Conservation (phyloP, 2,888 invertebrate species). For the Adelognathus sp. region DNA sequence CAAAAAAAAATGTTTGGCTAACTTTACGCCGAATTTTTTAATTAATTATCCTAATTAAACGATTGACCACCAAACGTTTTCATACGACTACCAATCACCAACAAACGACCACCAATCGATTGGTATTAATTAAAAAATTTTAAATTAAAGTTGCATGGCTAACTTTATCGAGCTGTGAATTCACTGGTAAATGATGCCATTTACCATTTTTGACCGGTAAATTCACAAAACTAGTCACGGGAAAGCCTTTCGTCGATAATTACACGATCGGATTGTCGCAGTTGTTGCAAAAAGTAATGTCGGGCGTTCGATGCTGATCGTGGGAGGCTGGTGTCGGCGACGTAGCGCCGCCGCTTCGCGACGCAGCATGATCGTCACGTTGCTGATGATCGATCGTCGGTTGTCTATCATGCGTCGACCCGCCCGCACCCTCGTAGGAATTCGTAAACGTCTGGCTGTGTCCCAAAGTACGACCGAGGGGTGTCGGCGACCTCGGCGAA, state of each 20-base stretch:
- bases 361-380: constrained; percentile 84
- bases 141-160: too few species aligned
- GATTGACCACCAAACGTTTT: too few species aligned
- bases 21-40: too few species aligned
- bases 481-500: constrained; percentile 84
- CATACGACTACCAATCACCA: too few species aligned
- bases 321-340: constrained; percentile 82
- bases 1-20: too few species aligned
- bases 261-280: constrained; percentile 95
- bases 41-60: too few species aligned
- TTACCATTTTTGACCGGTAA: too few species aligned
- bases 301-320: constrained; percentile 80
- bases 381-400: constrained; percentile 69
- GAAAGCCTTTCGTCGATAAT: constrained; percentile 82
- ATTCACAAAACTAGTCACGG: not conserved
- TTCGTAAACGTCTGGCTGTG: constrained; percentile 76
- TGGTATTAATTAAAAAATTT: too few species aligned
- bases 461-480: constrained; percentile 80
- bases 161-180: too few species aligned
- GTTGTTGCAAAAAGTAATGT: constrained; percentile 89
- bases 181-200: too few species aligned
- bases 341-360: constrained; percentile 82
- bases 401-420: constrained; percentile 60
- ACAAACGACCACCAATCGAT: too few species aligned
- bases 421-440: constrained; percentile 64